Conservation (phyloP, 2,113 vertebrate species). For the Prionailurus viverrinus region DNA sequence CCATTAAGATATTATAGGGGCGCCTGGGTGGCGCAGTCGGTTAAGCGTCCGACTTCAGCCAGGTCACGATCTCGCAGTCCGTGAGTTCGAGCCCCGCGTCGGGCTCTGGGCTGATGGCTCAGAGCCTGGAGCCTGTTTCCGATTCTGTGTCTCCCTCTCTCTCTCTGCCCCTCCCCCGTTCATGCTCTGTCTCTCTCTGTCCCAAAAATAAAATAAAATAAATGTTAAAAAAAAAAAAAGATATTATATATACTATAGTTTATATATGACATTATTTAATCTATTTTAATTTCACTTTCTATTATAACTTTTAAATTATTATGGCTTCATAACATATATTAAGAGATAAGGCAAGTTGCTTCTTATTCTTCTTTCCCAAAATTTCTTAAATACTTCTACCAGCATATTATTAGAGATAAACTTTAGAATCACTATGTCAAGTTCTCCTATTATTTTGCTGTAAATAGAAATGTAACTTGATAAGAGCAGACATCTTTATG, state of each 20-base stretch:
- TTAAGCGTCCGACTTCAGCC: too few species aligned
- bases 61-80: too few species aligned
- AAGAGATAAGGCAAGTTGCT: slow-evolving; percentile 4
- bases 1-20: slow-evolving; percentile 18
- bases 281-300: neutral
- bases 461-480: neutral
- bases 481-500: neutral
- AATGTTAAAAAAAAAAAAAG: too few species aligned
- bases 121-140: too few species aligned
- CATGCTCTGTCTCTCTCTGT: too few species aligned
- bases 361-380: slow-evolving; percentile 36
- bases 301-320: slow-evolving; percentile 50
- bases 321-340: neutral
- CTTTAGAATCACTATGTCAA: slow-evolving; percentile 4
- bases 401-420: slow-evolving; percentile 32
- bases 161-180: too few species aligned
- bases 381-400: slow-evolving; percentile 19
- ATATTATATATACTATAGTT: neutral
- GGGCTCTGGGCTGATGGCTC: too few species aligned
- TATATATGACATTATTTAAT: neutral
- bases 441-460: neutral
- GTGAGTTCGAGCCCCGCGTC: too few species aligned
- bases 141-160: too few species aligned
- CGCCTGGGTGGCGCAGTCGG: too few species aligned
- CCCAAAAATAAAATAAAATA: too few species aligned